phyloP scores from a whole-genome alignment of 2,797 vertebrate species.

The Enteromius paludinosus region DNA sequence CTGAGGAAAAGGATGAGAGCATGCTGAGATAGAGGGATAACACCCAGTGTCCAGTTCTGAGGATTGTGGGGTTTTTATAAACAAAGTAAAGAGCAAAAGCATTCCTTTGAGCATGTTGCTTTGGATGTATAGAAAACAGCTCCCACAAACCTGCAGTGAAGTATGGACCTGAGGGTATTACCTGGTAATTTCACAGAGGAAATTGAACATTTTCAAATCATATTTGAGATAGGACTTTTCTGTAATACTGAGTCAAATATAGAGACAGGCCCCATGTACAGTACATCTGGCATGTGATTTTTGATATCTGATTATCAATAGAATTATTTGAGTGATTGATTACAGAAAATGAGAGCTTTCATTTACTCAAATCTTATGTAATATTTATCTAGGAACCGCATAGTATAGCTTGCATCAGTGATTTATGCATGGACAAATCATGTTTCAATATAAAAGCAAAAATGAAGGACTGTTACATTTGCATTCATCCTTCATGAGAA shows the following conservation, averaged over 20 bases:
- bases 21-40: slow-evolving; percentile 42
- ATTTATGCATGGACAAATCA: background rate
- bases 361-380: background rate
- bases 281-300: background rate
- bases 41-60: slow-evolving; percentile 62
- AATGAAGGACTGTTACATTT: background rate
- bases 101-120: background rate
- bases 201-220: no score
- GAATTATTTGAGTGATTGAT: background rate
- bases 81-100: background rate
- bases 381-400: background rate
- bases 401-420: background rate
- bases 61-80: slow-evolving; percentile 57
- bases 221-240: no score
- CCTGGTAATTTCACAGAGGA: no score
- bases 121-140: background rate
- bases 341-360: background rate
- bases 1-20: slow-evolving; percentile 42
- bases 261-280: background rate
- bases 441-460: background rate
- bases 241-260: background rate
- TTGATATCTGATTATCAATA: background rate
- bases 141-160: background rate
- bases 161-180: no score
- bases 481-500: background rate